Evolutionary conservation across 2,113 vertebrate genomes (phyloP), one percentile per base, ranked within the genome.

Genomic region (Colinus virginianus): DNA sequence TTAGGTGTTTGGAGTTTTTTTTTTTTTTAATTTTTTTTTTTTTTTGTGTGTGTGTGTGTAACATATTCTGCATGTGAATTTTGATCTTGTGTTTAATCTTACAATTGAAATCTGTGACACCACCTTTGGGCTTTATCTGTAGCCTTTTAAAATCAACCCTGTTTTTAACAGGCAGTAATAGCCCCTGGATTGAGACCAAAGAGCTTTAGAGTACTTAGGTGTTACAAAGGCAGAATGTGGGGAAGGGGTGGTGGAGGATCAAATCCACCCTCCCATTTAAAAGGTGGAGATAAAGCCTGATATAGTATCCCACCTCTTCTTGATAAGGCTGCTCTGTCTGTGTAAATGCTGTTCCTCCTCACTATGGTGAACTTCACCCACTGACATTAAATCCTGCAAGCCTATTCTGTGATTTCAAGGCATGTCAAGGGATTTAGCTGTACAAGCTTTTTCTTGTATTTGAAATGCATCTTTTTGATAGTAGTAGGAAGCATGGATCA

Each of bases 341-440:
- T 71, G 82, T 77, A 91, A 92, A 87, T 83, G 82, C 87, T 84
- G 72, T 75, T 94, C 42, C 76, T 95, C 84, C 69, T 95, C 3
- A 0, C 85, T 0, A 4, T 77, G 51, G 43, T 94, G 82, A 96
- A 64, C 87, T 94, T 96, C 87, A 92, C 82, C 94, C 94, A 90
- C 84, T 94, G 95, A 95, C 94, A 94, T 94, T 93, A 93, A 95
- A 93, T 96, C 94, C 87, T 78, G 85, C 89, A 48, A 70, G 56
- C 81, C 87, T 90, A n/a, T 80, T 90, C 84, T 93, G 69, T 93
- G 95, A 92, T 94, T 95, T 94, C 82, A 77, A 91, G 87, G 85
- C 58, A 7, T 92, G 75, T 94, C 95, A 85, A 85, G 87, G 93
- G 93, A 95, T 95, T 95, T 95, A 90, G 84, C 75, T 83, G 78